These are phyloP conservation scores for Cebidichthys violaceus DNA, from an alignment of 2,113 vertebrate genomes.

Conservation along the genomic window DNA sequence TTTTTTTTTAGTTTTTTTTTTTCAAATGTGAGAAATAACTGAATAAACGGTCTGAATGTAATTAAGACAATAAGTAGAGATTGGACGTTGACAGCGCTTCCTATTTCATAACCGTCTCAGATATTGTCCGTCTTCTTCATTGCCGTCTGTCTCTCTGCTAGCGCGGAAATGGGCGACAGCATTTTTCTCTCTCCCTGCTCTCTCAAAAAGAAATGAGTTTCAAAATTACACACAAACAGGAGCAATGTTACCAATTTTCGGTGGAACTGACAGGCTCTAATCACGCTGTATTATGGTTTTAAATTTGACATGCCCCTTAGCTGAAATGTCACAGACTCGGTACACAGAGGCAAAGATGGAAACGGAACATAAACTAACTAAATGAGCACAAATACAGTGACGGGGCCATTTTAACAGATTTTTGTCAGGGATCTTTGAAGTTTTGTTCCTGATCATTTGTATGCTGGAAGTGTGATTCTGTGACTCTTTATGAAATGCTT, in stretches of 20 bases:
- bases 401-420: constrained; percentile 1
- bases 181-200: background rate
- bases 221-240: constrained; percentile 24
- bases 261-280: background rate
- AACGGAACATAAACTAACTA: background rate
- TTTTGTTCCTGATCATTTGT: constrained; percentile 9
- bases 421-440: constrained; percentile 13
- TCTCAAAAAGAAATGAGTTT: constrained; percentile 31
- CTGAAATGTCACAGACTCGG: background rate
- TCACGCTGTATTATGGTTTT: constrained; percentile 10
- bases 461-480: constrained; percentile 2
- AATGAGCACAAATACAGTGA: constrained; percentile 6
- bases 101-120: constrained; percentile 1
- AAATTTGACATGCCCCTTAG: constrained; percentile 10
- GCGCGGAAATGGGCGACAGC: background rate
- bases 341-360: constrained; percentile 1
- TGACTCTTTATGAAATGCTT: background rate
- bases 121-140: constrained; percentile 8
- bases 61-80: constrained; percentile 1
- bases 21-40: constrained; percentile 8
- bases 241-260: background rate
- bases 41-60: constrained; percentile 19
- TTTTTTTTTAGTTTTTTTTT: constrained; percentile 18
- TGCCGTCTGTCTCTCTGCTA: constrained; percentile 8
- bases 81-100: background rate